Evolutionary conservation across 2,797 vertebrate species (phyloP).

Genomic region (Pitangus sulphuratus): DNA sequence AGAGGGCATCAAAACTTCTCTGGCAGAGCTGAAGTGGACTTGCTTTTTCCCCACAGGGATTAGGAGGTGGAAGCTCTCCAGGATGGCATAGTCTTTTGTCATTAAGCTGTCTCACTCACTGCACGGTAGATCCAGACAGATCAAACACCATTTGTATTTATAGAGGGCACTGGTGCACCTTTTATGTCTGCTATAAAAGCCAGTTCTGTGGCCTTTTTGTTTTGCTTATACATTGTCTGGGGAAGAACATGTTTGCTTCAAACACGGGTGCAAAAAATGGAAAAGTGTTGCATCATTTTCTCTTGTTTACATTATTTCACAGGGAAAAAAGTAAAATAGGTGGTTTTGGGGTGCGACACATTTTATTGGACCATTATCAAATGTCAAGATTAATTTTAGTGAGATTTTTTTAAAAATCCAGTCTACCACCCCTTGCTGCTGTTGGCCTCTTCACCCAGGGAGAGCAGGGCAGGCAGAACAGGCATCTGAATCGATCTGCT

Average conservation of each 20-base stretch:
- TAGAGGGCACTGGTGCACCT: neutral
- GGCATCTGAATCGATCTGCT: neutral
- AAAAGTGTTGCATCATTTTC: neutral
- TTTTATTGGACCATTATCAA: neutral
- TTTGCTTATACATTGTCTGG: neutral
- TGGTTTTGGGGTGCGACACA: rapidly evolving
- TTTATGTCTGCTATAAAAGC: neutral
- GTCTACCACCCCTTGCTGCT: neutral
- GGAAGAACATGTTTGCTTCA: neutral
- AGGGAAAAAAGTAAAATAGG: neutral
- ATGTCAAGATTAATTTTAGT: neutral
- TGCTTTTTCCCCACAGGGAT: neutral
- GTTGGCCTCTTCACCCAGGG: neutral
- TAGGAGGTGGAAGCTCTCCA: neutral
- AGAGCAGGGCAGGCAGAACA: neutral
- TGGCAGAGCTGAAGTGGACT: neutral
- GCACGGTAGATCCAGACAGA: neutral
- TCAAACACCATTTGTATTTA: neutral
- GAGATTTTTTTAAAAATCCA: neutral
- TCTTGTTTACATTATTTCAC: neutral
- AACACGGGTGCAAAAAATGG: neutral
- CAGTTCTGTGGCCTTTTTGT: neutral
- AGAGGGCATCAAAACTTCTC: neutral
- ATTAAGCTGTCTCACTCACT: neutral
- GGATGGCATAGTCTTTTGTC: neutral